Evolutionary conservation across 2,113 vertebrate species (phyloP).

Genomic region (Pseudopipra pipra): DNA sequence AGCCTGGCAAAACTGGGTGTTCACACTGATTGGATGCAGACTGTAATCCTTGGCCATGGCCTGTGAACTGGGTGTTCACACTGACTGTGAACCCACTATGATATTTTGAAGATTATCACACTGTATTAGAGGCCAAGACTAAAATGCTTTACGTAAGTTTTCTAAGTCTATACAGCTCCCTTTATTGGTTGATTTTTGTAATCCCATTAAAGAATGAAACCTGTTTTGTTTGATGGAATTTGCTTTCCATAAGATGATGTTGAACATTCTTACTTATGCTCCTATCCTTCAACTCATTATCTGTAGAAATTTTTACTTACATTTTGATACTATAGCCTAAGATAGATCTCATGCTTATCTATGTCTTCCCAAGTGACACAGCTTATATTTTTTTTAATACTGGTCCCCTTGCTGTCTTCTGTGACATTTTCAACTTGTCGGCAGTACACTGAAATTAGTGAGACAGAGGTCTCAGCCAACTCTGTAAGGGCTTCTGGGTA

Average conservation of each 20-base stretch:
- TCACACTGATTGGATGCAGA: background rate
- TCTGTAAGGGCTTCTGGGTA: background rate
- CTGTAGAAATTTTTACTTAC: background rate
- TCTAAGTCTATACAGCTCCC: background rate
- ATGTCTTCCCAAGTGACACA: background rate
- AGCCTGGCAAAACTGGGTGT: background rate
- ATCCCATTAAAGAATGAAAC: background rate
- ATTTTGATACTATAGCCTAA: background rate
- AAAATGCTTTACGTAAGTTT: background rate
- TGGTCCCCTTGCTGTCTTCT: background rate
- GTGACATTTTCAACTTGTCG: background rate
- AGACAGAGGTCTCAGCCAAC: background rate
- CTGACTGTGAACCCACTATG: too few relatives aligned
- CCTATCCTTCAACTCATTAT: background rate
- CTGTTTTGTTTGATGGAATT: background rate
- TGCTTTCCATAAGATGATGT: background rate
- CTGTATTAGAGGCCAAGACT: background rate
- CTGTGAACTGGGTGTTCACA: background rate
- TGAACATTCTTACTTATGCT: background rate
- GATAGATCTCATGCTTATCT: background rate
- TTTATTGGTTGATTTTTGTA: background rate
- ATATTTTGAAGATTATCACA: background rate
- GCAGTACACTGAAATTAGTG: background rate
- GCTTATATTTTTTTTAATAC: background rate
- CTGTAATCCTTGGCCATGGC: background rate